Evolutionary conservation across 2,113 vertebrate species (phyloP).

Genomic region (Campylomormyrus tamandua): DNA sequence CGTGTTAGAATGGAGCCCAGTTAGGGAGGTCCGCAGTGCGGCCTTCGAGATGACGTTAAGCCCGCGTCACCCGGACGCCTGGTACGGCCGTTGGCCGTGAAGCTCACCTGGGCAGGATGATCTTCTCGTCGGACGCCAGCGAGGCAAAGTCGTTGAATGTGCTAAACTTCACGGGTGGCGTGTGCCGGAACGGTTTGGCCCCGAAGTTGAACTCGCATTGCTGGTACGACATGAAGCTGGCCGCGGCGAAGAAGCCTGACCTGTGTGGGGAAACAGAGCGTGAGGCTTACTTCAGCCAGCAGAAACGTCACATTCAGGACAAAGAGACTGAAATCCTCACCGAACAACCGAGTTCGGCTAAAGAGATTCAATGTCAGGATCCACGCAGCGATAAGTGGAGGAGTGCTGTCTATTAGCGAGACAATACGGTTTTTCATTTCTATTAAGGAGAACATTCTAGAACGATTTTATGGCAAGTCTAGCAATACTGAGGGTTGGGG

Average conservation of each 20-base stretch:
- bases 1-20: not conserved
- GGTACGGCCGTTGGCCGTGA: not conserved
- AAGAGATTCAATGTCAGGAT: not conserved
- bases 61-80: not conserved
- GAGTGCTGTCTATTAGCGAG: not conserved
- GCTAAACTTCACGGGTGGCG: slow-evolving; percentile 87
- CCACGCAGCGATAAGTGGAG: not conserved
- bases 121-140: slow-evolving; percentile 86
- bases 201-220: slow-evolving; percentile 99
- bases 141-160: slow-evolving; percentile 97
- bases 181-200: slow-evolving; percentile 91
- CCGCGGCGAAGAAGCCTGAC: slow-evolving; percentile 96
- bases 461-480: not conserved
- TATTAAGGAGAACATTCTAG: not conserved
- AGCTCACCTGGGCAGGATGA: slow-evolving; percentile 88
- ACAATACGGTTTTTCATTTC: not conserved
- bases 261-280: slow-evolving; percentile 49
- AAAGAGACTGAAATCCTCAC: not conserved
- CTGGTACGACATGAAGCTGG: slow-evolving; percentile 99
- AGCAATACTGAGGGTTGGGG: not conserved
- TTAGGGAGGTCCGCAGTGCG: no score
- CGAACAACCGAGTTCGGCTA: not conserved
- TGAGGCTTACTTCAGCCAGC: not conserved
- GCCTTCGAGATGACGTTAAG: not conserved
- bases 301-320: not conserved